Percentiles rank a stretch among this genome's conserved stretches.
These are phyloP conservation scores for Onthophagus sagittarius DNA, from an alignment of 2,888 invertebrate genomes.

Conservation along the genomic window DNA sequence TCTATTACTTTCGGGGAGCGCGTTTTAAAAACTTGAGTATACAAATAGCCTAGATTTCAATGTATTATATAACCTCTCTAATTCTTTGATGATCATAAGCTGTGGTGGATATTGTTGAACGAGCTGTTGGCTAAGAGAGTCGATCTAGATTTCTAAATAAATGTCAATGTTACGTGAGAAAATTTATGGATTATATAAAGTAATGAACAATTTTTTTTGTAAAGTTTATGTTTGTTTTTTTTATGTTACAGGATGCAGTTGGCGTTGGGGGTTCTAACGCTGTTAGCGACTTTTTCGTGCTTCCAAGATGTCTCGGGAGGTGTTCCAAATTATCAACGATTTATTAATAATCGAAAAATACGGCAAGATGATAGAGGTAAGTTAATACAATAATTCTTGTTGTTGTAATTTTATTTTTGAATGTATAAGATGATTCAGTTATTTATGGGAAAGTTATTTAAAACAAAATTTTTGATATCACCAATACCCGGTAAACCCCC, in stretches of 20 bases:
- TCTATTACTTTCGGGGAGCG: not conserved
- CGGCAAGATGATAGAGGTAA: not conserved
- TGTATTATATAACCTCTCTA: not conserved
- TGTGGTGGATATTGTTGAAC: not conserved
- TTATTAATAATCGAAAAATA: slow-evolving; percentile 9
- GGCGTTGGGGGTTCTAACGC: slow-evolving; percentile 28
- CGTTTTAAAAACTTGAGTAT: not conserved
- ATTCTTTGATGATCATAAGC: not conserved
- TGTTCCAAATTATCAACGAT: not conserved
- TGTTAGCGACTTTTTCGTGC: slow-evolving; percentile 30
- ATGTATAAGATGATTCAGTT: too few species aligned
- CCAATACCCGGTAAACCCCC: too few species aligned
- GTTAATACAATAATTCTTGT: not conserved
- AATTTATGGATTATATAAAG: not conserved
- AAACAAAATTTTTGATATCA: too few species aligned
- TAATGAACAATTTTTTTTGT: not conserved
- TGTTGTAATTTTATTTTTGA: too few species aligned
- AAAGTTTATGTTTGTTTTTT: not conserved
- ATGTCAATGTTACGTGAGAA: not conserved
- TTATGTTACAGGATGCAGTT: slow-evolving; percentile 36
- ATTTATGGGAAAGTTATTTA: too few species aligned
- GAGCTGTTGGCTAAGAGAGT: not conserved
- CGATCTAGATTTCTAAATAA: not conserved
- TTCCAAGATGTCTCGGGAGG: slow-evolving; percentile 28
- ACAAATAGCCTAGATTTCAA: not conserved